Conservation (phyloP, 2,113 vertebrate species). For the Alexandromys fortis region DNA sequence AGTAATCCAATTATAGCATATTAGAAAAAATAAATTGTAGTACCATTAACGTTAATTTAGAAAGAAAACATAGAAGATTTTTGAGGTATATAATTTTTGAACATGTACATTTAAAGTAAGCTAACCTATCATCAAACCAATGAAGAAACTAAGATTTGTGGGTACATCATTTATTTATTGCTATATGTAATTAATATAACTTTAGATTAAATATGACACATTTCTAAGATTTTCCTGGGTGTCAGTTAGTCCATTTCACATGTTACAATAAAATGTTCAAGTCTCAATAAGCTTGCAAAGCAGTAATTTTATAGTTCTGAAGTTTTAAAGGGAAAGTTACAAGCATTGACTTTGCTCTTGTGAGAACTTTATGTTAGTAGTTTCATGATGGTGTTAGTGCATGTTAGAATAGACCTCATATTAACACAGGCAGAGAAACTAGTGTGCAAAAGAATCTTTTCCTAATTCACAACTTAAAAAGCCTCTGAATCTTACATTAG, state of each 20-base stretch:
- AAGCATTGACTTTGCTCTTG: neutral
- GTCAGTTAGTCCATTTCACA: neutral
- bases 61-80: neutral
- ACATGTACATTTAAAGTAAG: conserved; percentile 3
- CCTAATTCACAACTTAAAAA: neutral
- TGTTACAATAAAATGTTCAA: neutral
- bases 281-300: neutral
- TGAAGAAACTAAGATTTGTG: neutral
- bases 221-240: neutral
- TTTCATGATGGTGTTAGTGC: neutral
- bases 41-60: neutral
- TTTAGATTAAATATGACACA: neutral
- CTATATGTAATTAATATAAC: neutral
- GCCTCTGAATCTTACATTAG: neutral
- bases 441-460: neutral
- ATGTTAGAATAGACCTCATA: neutral
- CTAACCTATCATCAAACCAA: neutral
- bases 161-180: neutral
- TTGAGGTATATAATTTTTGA: neutral
- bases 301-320: neutral
- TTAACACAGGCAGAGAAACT: neutral
- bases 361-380: neutral
- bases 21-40: neutral
- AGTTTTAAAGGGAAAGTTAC: neutral
- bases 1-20: neutral